Evolutionary conservation across 2,888 invertebrate genomes (phyloP).

Genomic region (Drosophila lutescens): DNA sequence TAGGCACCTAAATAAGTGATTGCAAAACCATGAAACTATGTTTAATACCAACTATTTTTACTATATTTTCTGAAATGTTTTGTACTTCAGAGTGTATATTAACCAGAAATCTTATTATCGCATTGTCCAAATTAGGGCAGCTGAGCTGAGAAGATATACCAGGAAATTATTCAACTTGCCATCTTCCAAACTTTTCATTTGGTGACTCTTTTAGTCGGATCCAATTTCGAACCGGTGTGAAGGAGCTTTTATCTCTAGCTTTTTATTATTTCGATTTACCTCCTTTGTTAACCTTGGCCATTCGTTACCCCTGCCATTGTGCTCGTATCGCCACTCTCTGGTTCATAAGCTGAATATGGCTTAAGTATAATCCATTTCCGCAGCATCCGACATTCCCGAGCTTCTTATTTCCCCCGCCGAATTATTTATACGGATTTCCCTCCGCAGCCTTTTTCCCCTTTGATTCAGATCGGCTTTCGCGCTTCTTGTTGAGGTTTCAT

Average conservation of each 20-base stretch:
- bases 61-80: too few relatives aligned
- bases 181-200: neutral
- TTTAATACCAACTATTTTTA: too few relatives aligned
- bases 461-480: conserved; percentile 34
- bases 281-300: neutral
- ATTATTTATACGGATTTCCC: conserved; percentile 19
- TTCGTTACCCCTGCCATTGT: neutral
- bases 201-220: neutral
- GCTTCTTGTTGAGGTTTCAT: conserved; percentile 46
- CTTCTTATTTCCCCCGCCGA: conserved; percentile 12
- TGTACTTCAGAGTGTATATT: too few relatives aligned
- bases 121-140: neutral
- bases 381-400: conserved; percentile 1
- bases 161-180: neutral
- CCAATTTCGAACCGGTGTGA: neutral
- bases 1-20: too few relatives aligned
- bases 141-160: too few relatives aligned
- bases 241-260: neutral
- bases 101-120: neutral
- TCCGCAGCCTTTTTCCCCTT: neutral
- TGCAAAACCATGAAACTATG: too few relatives aligned
- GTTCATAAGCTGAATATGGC: conserved; percentile 5
- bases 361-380: neutral
- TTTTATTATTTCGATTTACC: neutral
- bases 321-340: neutral